Percentiles rank a stretch among this genome's conserved stretches.
Evolutionary conservation across 2,888 invertebrate species (phyloP).

Genomic region (Atethmia centrago): DNA sequence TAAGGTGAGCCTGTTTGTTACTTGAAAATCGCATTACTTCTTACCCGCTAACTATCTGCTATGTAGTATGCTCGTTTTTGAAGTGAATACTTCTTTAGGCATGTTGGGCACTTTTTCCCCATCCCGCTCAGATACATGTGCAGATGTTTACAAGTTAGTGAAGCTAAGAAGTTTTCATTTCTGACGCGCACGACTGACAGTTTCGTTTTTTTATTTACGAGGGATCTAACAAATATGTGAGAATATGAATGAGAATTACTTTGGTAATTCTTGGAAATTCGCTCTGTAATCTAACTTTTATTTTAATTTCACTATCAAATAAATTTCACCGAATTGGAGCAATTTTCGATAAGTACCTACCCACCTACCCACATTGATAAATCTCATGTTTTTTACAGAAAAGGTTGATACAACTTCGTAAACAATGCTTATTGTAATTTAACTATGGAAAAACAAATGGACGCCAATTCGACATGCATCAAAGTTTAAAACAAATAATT

Average conservation of each 20-base stretch:
- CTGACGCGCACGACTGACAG: too few relatives aligned
- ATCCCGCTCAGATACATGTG: too few relatives aligned
- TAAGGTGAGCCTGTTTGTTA: constrained; percentile 81
- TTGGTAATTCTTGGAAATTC: neutral
- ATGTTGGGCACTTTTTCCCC: too few relatives aligned
- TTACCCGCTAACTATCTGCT: constrained; percentile 58
- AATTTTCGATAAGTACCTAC: neutral
- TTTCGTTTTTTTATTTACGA: neutral
- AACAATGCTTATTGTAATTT: constrained; percentile 2
- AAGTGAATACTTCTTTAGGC: too few relatives aligned
- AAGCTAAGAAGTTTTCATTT: too few relatives aligned
- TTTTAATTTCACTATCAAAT: neutral
- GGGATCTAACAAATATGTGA: neutral
- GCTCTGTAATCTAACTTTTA: neutral
- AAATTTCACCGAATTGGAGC: neutral
- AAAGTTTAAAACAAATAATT: constrained; percentile 80
- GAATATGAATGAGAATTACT: neutral
- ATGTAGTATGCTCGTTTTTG: neutral
- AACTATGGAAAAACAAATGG: constrained; percentile 45
- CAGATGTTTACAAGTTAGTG: too few relatives aligned
- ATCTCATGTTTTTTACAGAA: neutral
- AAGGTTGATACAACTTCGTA: neutral
- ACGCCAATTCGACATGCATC: constrained; percentile 60
- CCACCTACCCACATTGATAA: neutral
- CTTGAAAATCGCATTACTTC: constrained; percentile 76